phyloP scores from a whole-genome alignment of 2,113 vertebrate species.

The Gopherus flavomarginatus region DNA sequence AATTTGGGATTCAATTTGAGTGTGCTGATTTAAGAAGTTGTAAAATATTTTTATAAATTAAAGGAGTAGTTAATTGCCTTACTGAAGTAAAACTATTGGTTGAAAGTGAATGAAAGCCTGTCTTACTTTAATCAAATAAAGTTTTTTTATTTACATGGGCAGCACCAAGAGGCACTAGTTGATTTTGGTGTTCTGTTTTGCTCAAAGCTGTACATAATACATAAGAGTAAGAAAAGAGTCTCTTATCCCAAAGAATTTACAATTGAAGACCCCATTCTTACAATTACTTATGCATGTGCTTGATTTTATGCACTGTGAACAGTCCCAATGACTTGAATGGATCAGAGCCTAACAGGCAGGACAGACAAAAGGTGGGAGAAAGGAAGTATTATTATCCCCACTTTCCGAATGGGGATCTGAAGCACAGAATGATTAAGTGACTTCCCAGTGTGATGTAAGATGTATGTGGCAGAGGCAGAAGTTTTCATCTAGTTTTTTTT shows the following conservation, averaged over 20 bases:
- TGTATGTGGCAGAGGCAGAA: background rate
- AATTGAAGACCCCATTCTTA: background rate
- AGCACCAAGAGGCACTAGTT: background rate
- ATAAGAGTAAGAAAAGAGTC: background rate
- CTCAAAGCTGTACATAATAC: background rate
- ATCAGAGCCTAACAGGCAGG: background rate
- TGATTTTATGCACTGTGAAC: background rate
- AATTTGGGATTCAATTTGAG: background rate
- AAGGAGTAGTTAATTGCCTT: background rate
- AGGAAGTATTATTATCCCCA: background rate
- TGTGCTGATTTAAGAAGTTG: background rate
- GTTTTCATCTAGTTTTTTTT: conserved; percentile 1
- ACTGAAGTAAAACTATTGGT: background rate
- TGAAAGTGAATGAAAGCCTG: background rate
- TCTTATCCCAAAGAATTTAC: background rate
- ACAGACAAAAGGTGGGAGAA: background rate
- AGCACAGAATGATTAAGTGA: background rate
- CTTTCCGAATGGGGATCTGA: background rate
- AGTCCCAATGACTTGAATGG: background rate
- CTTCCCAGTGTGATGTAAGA: background rate
- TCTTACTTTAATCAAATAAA: background rate
- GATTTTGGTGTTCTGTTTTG: background rate
- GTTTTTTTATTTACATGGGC: background rate
- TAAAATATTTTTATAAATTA: background rate
- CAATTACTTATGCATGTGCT: background rate